Conservation (phyloP, 2,797 vertebrate genomes). For the Oryzias sinensis region DNA sequence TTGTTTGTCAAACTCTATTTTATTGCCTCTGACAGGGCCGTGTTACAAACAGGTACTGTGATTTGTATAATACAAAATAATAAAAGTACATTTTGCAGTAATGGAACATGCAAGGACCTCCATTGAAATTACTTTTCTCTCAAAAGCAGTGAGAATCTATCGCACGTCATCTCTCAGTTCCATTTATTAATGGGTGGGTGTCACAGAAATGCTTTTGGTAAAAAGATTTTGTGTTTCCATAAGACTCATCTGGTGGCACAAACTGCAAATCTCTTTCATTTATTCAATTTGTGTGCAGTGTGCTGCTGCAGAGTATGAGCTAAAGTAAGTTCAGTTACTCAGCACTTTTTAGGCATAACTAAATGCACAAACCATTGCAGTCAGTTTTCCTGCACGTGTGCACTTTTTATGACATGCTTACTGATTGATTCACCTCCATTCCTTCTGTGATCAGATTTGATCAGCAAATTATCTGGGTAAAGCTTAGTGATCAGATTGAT, state of each 20-base stretch:
- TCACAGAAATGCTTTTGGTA: constrained; percentile 43
- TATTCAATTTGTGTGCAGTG: constrained; percentile 5
- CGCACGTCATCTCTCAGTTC: constrained; percentile 61
- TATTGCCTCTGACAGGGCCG: constrained; percentile 39
- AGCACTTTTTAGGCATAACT: too few relatives aligned
- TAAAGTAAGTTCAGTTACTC: too few relatives aligned
- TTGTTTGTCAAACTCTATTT: constrained; percentile 45
- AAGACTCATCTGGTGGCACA: constrained; percentile 31
- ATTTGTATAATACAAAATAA: constrained; percentile 27
- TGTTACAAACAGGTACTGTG: constrained; percentile 36
- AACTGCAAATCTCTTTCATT: background rate
- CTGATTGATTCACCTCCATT: too few relatives aligned
- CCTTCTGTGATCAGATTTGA: too few relatives aligned
- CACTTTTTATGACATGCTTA: too few relatives aligned
- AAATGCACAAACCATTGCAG: too few relatives aligned
- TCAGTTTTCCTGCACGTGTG: too few relatives aligned
- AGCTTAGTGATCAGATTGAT: too few relatives aligned
- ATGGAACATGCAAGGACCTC: constrained; percentile 28
- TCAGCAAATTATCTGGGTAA: too few relatives aligned
- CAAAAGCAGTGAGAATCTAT: constrained; percentile 63
- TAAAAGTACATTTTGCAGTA: constrained; percentile 19
- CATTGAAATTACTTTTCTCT: constrained; percentile 53
- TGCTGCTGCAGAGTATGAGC: background rate
- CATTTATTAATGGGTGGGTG: constrained; percentile 60
- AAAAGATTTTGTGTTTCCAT: constrained; percentile 42